Percentiles rank a stretch among this genome's conserved stretches.
These are phyloP conservation scores for Amphipyra berbera DNA, from an alignment of 2,888 invertebrate genomes.

Conservation along the genomic window DNA sequence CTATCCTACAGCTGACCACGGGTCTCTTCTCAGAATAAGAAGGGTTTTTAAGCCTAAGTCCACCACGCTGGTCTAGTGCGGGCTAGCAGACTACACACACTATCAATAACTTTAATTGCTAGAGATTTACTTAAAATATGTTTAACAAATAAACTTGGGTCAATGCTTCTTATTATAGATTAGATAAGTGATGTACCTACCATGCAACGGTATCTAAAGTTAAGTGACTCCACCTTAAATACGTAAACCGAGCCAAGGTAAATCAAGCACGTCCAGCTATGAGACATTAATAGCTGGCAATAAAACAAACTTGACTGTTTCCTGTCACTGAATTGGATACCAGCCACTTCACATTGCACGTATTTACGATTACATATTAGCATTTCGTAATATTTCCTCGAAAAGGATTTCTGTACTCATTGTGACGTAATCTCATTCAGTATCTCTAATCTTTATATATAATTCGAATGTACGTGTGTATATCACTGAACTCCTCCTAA, in stretches of 20 bases:
- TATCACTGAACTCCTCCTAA: no score
- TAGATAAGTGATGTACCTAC: conserved; percentile 66
- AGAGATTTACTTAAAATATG: conserved; percentile 36
- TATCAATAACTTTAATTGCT: no score
- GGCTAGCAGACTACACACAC: no score
- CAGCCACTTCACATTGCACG: conserved; percentile 65
- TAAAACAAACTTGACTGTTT: conserved; percentile 83
- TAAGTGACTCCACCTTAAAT: conserved; percentile 60
- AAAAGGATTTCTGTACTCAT: conserved; percentile 37
- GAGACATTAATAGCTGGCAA: conserved; percentile 80
- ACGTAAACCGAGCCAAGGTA: conserved; percentile 69
- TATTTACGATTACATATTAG: conserved; percentile 73
- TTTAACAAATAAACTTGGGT: conserved; percentile 56
- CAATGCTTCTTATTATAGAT: conserved; percentile 65
- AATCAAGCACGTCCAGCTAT: conserved; percentile 76
- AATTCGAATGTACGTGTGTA: no score
- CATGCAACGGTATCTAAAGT: conserved; percentile 64
- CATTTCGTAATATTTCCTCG: conserved; percentile 62
- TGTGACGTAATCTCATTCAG: conserved; percentile 41
- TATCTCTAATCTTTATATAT: not conserved
- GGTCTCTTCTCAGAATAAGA: no score
- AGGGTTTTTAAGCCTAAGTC: no score
- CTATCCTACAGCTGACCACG: no score
- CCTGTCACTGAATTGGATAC: conserved; percentile 79
- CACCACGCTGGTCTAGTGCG: no score